Evolutionary conservation across 2,113 vertebrate species (phyloP), one percentile per base, ranked within the genome.

Genomic region (Sturnus vulgaris): DNA sequence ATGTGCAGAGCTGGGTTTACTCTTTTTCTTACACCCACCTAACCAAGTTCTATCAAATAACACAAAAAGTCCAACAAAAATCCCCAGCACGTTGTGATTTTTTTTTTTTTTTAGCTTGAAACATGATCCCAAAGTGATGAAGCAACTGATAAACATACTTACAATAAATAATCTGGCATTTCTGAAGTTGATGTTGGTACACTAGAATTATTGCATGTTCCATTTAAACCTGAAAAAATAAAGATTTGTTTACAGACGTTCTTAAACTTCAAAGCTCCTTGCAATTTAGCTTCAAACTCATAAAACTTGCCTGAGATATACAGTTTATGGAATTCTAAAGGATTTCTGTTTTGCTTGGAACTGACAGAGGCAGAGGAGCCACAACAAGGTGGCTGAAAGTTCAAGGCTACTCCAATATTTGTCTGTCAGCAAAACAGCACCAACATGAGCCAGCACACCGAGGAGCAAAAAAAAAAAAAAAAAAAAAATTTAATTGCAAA

Each of bases 131-230:
- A 70, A 56, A 86, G 60, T 17, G 52, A 68, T 60, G 69, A 44
- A 82, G 56, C 17, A 50, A 57, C 27, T 1, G n/a, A 91, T 71
- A 70, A 92, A 89, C 7, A 71, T 73, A 98, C 99, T 99, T 97
- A 99, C 99, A 98, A 97, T 98, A 99, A 98, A 98, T 99, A 99
- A 97, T 99, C 99, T 21, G 98, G 98, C 56, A 97, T 98, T 95
- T 99, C 99, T 30, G 99, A 98, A 60, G 98, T 98, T 25, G 99
- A 98, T 2, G 98, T 98, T 96, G 98, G 98, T 96, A 98, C 97
- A 90, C 97, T 98, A 95, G 98, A 98, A 87, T 97, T 98, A 97
- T 98, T 98, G 98, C 98, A 99, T 92, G 98, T 97, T 91, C 99
- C 99, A 33, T 99, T 99, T 77, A 98, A 92, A 94, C 97, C 98